Evolutionary conservation across 2,113 vertebrate species (phyloP).

Genomic region (Amia ocellicauda): DNA sequence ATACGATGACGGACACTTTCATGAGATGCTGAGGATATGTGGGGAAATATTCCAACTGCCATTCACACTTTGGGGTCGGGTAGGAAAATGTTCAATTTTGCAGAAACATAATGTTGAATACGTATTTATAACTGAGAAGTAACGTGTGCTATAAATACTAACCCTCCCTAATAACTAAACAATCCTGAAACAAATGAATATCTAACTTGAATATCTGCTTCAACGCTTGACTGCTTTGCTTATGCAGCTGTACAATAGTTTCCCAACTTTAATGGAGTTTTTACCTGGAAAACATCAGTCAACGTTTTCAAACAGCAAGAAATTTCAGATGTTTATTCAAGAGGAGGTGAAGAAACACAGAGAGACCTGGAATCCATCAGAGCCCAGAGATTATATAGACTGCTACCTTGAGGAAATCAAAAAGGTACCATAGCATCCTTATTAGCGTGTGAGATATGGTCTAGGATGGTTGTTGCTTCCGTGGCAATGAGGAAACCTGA

Average conservation of each 20-base stretch:
- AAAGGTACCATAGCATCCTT: conserved; percentile 46
- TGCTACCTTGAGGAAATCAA: conserved; percentile 61
- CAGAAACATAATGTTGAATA: too few species aligned
- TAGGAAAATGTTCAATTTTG: too few species aligned
- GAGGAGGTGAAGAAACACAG: conserved; percentile 45
- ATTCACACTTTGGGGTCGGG: conserved; percentile 44
- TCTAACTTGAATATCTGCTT: not conserved
- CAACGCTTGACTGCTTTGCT: not conserved
- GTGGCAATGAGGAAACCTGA: too few species aligned
- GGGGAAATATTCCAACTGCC: conserved; percentile 42
- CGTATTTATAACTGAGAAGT: too few species aligned
- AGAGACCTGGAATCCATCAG: conserved; percentile 44
- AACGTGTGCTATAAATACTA: too few species aligned
- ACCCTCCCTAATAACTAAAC: too few species aligned
- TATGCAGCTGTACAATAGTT: conserved; percentile 47
- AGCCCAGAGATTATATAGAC: conserved; percentile 60
- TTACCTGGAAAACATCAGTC: conserved; percentile 55
- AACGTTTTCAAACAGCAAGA: conserved; percentile 19
- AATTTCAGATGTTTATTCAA: conserved; percentile 32
- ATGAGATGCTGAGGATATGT: conserved; percentile 52
- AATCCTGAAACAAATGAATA: not conserved
- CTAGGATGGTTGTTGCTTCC: too few species aligned
- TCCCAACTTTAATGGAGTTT: conserved; percentile 49
- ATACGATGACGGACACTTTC: conserved; percentile 60
- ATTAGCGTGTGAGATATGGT: too few species aligned